These are phyloP conservation scores for Macrostomum cliftonense DNA, from an alignment of 2,888 invertebrate species.

Conservation along the genomic window DNA sequence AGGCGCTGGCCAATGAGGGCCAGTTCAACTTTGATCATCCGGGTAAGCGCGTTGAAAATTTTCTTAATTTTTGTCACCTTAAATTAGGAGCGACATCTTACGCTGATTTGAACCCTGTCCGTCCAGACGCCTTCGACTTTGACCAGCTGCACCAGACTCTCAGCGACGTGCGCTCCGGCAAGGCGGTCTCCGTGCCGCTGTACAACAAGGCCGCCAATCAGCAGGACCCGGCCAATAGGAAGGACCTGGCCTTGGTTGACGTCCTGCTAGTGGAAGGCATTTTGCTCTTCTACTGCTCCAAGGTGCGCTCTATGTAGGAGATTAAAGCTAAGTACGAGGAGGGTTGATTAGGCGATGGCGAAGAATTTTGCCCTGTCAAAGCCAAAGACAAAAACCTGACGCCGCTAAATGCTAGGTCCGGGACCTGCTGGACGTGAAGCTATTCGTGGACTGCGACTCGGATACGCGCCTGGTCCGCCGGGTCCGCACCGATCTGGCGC, in stretches of 20 bases:
- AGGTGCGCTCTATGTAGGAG: conserved; percentile 42
- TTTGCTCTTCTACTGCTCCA: conserved; percentile 85
- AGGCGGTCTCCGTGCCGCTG: conserved; percentile 67
- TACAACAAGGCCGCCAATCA: conserved; percentile 47
- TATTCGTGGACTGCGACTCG: conserved; percentile 96
- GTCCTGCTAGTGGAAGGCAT: conserved; percentile 94
- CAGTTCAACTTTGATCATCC: conserved; percentile 97
- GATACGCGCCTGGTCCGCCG: conserved; percentile 83
- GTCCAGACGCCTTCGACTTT: conserved; percentile 72
- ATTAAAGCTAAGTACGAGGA: too few species aligned
- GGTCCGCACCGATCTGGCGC: conserved; percentile 35
- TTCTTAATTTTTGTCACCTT: too few species aligned
- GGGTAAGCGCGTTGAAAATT: conserved; percentile 28
- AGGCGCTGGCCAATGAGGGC: conserved; percentile 57
- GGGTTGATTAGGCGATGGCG: too few species aligned
- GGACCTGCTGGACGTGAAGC: conserved; percentile 88
- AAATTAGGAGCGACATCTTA: too few species aligned
- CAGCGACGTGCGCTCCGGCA: conserved; percentile 60
- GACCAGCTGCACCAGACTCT: conserved; percentile 61
- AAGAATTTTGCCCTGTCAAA: too few species aligned
- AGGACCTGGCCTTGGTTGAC: conserved; percentile 46
- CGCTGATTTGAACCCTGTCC: too few species aligned
- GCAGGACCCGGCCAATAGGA: too few species aligned
- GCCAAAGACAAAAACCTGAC: too few species aligned
- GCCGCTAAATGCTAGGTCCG: conserved; percentile 36